Base-by-base conservation (phyloP, 1,140 invertebrate genomes). In the Teleopsis dalmanni region DNA sequence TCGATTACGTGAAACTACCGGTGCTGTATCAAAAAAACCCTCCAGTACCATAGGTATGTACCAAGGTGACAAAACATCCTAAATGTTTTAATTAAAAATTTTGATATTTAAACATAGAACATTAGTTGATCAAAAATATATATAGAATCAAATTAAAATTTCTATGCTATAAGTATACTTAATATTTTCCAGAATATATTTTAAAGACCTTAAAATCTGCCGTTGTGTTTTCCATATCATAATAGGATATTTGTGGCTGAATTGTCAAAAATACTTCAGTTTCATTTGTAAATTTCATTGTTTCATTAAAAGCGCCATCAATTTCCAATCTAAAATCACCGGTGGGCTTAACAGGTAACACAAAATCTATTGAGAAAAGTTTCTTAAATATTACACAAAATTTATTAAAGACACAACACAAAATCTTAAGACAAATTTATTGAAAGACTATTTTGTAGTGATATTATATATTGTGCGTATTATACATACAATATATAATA, bases 311-410 rank as follows among this genome's bases (percentile, higher is more conserved):
- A 9, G 64, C 47, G 8, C 65, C 65, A 11, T 55, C 36, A 4
- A 68, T 54, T 38, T 55, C 58, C 11, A 68, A 21, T 0, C 56
- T 57, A 37, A 68, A 68, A 40, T 68, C 62, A 10, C 65, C 65
- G 2, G 54, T 54, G 3, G 65, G 65, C 36, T 65, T 67, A 37
- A 59, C 53, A 6, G 41, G 42, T 34, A 68, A 27, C 26, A 56
- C 45, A 36, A 67, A 68, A 55, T 53, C 65, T 68, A 25, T 2
- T 4, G 25, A n/a, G n/a, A n/a, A n/a, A n/a, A n/a, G n/a, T n/a
- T n/a, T n/a, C n/a, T 26, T 26, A 27, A 37, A 16, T 5, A 34
- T 22, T 1, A 44, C 7, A 23, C 4, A 3, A 16, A 16, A 3
- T 35, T n/a, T 14, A 35, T 33, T 34, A 23, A 13, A 11, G 4